Conservation (phyloP, 2,888 invertebrate genomes). For the Drosophila hamatofila region DNA sequence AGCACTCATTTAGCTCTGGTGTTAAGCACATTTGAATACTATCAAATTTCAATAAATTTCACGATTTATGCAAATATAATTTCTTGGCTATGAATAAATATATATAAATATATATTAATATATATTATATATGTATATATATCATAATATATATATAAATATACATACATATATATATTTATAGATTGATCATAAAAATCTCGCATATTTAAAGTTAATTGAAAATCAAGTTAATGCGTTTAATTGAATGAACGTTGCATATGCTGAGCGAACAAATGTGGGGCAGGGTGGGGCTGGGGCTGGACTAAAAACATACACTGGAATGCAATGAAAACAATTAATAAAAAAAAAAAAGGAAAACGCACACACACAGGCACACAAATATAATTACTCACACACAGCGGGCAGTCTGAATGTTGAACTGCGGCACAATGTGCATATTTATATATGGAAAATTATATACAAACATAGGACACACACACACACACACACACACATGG, state of each 20-base stretch:
- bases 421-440: conserved; percentile 68
- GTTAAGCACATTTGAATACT: conserved; percentile 6
- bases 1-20: conserved; percentile 10
- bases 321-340: conserved; percentile 74
- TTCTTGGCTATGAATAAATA: conserved; percentile 9
- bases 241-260: conserved; percentile 73
- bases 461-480: conserved; percentile 64
- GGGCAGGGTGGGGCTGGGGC: not conserved
- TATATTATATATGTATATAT: conserved; percentile 15
- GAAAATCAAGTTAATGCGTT: conserved; percentile 81
- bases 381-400: conserved; percentile 69
- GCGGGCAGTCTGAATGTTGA: conserved; percentile 42
- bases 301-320: conserved; percentile 65
- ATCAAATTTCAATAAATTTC: conserved; percentile 18
- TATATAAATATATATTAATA: conserved; percentile 20
- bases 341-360: conserved; percentile 33
- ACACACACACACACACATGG: conserved; percentile 19
- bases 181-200: conserved; percentile 44
- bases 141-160: not conserved
- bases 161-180: conserved; percentile 13
- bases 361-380: conserved; percentile 34
- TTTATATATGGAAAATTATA: conserved; percentile 79
- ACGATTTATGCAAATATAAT: conserved; percentile 17
- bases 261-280: conserved; percentile 38
- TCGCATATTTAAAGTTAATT: conserved; percentile 74